Conservation (phyloP, 2,113 vertebrate genomes). For the Leucoraja erinaceus region DNA sequence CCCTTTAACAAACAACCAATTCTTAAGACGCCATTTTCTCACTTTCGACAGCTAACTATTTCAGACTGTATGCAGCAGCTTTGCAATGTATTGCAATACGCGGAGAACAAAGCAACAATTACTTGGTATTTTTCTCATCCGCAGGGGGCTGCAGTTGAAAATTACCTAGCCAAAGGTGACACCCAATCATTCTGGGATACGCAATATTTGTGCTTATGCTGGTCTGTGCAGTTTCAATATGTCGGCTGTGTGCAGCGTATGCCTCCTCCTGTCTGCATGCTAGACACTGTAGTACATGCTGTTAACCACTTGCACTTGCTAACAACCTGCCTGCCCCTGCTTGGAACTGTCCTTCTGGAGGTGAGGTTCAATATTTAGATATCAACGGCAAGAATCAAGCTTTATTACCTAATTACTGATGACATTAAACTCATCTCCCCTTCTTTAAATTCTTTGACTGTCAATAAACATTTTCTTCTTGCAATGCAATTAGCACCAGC, state of each 20-base stretch:
- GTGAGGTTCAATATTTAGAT: conserved; percentile 47
- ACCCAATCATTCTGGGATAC: conserved; percentile 60
- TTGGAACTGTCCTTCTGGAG: conserved; percentile 55
- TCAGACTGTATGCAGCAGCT: conserved; percentile 51
- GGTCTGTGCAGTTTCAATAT: conserved; percentile 53
- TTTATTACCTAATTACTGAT: conserved; percentile 61
- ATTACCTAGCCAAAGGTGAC: conserved; percentile 70
- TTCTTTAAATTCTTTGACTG: conserved; percentile 61
- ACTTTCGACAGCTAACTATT: conserved; percentile 74
- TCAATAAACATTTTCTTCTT: conserved; percentile 68
- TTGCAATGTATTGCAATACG: conserved; percentile 56
- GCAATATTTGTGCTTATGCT: conserved; percentile 63
- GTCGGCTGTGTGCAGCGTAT: conserved; percentile 60
- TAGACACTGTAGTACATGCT: conserved; percentile 64
- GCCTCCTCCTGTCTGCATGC: conserved; percentile 73
- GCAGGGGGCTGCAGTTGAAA: conserved; percentile 55
- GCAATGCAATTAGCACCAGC: conserved; percentile 55
- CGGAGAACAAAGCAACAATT: conserved; percentile 52
- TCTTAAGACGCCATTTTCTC: conserved; percentile 86
- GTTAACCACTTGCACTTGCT: conserved; percentile 52
- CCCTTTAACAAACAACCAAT: conserved; percentile 59
- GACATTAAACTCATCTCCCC: conserved; percentile 64
- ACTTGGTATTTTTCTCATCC: conserved; percentile 44
- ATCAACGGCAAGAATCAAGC: conserved; percentile 50
- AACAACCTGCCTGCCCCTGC: conserved; percentile 53